These are phyloP conservation scores for Leucophenga maculata DNA, from an alignment of 2,888 invertebrate species.

Conservation along the genomic window DNA sequence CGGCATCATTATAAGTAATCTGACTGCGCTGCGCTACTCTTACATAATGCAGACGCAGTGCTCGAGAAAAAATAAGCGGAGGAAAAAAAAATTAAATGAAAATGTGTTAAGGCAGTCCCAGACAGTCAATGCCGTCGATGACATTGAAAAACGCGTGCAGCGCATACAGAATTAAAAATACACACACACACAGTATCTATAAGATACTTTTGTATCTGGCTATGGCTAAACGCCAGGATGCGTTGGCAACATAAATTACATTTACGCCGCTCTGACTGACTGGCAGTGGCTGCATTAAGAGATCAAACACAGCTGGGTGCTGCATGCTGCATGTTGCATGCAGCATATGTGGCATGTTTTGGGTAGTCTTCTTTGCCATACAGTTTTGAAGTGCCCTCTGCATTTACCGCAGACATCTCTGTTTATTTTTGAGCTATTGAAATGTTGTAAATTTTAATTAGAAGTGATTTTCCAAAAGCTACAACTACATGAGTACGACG, in stretches of 20 bases:
- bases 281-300: slow-evolving; percentile 12
- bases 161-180: slow-evolving; percentile 17
- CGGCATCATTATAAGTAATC: neutral
- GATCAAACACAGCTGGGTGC: slow-evolving; percentile 23
- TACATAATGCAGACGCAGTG: slow-evolving; percentile 12
- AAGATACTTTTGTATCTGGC: too few relatives aligned
- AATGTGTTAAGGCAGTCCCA: slow-evolving; percentile 21
- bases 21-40: neutral
- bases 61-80: too few relatives aligned
- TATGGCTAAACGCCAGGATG: slow-evolving; percentile 13
- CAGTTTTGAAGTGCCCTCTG: neutral
- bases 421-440: slow-evolving; percentile 9
- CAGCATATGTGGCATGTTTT: neutral
- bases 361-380: neutral
- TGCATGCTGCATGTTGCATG: neutral
- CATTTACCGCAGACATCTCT: neutral
- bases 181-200: neutral
- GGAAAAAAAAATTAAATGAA: neutral
- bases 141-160: slow-evolving; percentile 21
- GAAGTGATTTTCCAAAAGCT: neutral
- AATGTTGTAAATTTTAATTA: slow-evolving; percentile 22
- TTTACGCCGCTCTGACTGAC: neutral
- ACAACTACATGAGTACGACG: too few relatives aligned
- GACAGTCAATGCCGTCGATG: slow-evolving; percentile 2
- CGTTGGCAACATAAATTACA: slow-evolving; percentile 9